These are phyloP conservation scores for Papilio elwesi DNA, from an alignment of 2,888 invertebrate species.

Conservation along the genomic window DNA sequence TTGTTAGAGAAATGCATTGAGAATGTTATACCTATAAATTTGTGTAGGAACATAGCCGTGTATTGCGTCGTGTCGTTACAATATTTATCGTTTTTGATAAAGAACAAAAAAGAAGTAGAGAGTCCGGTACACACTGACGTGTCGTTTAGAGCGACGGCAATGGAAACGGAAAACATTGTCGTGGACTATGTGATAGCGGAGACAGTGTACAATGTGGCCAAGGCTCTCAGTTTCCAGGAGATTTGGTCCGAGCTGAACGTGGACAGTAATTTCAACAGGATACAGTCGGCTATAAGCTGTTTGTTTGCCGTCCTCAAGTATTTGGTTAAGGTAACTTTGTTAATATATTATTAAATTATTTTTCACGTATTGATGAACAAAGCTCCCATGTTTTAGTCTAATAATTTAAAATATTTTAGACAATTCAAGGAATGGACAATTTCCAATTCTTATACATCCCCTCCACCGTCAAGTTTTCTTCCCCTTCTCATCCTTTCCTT, in stretches of 20 bases:
- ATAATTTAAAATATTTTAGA: too few species aligned
- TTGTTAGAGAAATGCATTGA: conserved; percentile 74
- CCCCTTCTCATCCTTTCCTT: too few species aligned
- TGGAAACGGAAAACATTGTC: conserved; percentile 66
- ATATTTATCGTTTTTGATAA: conserved; percentile 78
- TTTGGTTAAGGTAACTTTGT: conserved; percentile 70
- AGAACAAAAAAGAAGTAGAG: conserved; percentile 78
- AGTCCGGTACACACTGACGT: conserved; percentile 74
- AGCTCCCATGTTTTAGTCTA: too few species aligned
- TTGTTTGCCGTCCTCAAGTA: conserved; percentile 77
- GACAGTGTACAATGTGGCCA: conserved; percentile 70
- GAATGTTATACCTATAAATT: conserved; percentile 61
- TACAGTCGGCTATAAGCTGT: conserved; percentile 78
- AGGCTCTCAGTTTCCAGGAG: conserved; percentile 68
- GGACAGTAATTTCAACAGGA: conserved; percentile 72
- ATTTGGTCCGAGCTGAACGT: conserved; percentile 76
- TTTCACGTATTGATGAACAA: too few species aligned
- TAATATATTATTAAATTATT: not conserved
- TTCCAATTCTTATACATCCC: too few species aligned
- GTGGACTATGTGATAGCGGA: conserved; percentile 71
- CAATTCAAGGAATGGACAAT: too few species aligned
- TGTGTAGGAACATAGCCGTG: conserved; percentile 70
- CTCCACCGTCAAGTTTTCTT: too few species aligned
- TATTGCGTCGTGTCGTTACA: conserved; percentile 77
- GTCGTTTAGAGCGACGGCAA: conserved; percentile 64